These are phyloP conservation scores for Mythimna ferrago DNA, from an alignment of 2,888 invertebrate species.

Conservation along the genomic window DNA sequence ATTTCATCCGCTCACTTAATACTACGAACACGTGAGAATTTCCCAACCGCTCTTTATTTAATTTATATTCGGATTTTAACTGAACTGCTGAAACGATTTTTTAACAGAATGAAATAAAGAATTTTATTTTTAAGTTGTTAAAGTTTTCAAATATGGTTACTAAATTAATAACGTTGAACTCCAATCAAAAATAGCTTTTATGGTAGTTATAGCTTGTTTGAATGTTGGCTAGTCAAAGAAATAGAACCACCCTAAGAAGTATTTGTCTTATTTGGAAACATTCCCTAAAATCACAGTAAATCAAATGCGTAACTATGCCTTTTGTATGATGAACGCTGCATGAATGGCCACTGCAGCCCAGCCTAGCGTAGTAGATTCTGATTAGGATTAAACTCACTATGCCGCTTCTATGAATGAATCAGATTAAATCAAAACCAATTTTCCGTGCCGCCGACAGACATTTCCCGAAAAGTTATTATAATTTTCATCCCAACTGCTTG, in stretches of 20 bases:
- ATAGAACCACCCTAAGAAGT: background rate
- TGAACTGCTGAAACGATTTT: conserved; percentile 18
- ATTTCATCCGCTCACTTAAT: conserved; percentile 56
- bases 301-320: background rate
- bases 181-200: background rate
- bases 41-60: conserved; percentile 46
- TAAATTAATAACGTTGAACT: background rate
- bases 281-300: background rate
- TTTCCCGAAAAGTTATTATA: conserved; percentile 30
- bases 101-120: conserved; percentile 1
- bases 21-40: conserved; percentile 46
- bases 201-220: background rate
- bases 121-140: conserved; percentile 9
- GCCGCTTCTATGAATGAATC: background rate
- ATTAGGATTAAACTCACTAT: background rate
- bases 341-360: background rate
- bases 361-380: background rate
- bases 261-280: no score
- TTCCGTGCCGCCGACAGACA: conserved; percentile 4
- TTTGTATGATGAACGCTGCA: background rate
- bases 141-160: background rate
- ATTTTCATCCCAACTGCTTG: conserved; percentile 18
- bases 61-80: conserved; percentile 47
- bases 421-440: conserved; percentile 14
- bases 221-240: background rate